Conservation (phyloP, 2,888 invertebrate species). For the Campoletis raptor region DNA sequence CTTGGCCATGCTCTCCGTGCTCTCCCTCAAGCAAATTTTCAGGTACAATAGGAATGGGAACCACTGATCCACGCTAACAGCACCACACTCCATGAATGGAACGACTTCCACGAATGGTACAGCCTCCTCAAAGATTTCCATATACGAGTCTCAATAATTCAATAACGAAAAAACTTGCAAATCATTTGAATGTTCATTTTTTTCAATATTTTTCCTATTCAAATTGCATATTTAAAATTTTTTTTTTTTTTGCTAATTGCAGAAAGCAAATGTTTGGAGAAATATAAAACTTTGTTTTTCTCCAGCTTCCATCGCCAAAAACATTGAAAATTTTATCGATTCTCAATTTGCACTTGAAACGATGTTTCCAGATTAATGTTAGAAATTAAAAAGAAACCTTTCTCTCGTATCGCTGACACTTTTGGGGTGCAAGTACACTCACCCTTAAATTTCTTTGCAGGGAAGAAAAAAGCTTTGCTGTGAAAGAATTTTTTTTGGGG, state of each 20-base stretch:
- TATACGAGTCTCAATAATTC: background rate
- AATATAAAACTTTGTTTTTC: background rate
- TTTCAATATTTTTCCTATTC: background rate
- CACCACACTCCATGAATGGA: conserved; percentile 76
- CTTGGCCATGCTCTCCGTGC: background rate
- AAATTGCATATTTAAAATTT: background rate
- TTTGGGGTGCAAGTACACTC: background rate
- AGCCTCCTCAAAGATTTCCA: conserved; percentile 71
- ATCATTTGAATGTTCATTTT: background rate
- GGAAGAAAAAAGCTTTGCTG: conserved; percentile 8
- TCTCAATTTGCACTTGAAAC: background rate
- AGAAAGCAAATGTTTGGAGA: background rate
- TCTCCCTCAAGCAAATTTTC: background rate
- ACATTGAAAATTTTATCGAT: background rate
- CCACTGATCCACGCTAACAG: conserved; percentile 73
- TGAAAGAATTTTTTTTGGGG: conserved; percentile 21
- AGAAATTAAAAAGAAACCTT: background rate
- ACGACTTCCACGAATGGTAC: conserved; percentile 77
- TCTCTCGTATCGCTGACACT: background rate
- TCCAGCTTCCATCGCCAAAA: background rate
- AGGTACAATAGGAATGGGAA: conserved; percentile 70
- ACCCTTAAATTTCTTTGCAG: background rate
- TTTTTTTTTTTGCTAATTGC: background rate
- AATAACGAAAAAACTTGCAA: background rate
- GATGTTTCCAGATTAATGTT: background rate